Evolutionary conservation across 1,140 invertebrate species (phyloP), one percentile per base, ranked within the genome.

Genomic region (Gryon sp.): DNA sequence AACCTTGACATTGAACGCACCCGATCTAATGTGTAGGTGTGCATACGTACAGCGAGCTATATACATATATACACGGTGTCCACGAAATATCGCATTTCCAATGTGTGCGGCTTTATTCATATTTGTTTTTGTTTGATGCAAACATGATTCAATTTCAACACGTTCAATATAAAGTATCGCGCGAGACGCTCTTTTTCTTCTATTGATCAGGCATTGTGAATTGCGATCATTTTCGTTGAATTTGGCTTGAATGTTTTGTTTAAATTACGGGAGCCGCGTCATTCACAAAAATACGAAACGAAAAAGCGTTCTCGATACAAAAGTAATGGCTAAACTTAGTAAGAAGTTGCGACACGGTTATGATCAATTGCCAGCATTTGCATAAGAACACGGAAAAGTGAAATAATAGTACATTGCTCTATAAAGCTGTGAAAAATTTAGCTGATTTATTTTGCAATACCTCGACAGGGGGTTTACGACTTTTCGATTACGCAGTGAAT

Each of bases 1-100:
- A 83, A 85, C 84, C 84, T 85, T 85, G 84, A 85, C 84, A 85
- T 84, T 83, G 82, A 83, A 81, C 80, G 75, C 41, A 68, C 41
- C 68, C 52, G 46, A 19, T 11, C 41, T n/a, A 41, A 22, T 41
- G 26, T 55, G 36, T 55, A 55, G 52, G 52, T 55, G 52, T 55
- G 36, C 22, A 26, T 55, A 55, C 11, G 19, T 36, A 16, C 30
- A 26, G 5, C 12, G 12, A 22, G 22, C 32, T 20, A 14, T 40
- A 28, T 32, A 45, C 43, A 38, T n/a, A 26, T 34, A 16, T 48
- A 53, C 45, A 6, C 30, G 9, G 36, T 34, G 50, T 32, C 45
- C 12, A 9, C 12, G 19, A 50, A 50, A 46, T 28, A 46, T 28
- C 43, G 12, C 12, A 28, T 46, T 34, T 15, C 14, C n/a, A 50